These are phyloP conservation scores for Halichoeres trimaculatus DNA, from an alignment of 2,113 vertebrate genomes.

Conservation along the genomic window DNA sequence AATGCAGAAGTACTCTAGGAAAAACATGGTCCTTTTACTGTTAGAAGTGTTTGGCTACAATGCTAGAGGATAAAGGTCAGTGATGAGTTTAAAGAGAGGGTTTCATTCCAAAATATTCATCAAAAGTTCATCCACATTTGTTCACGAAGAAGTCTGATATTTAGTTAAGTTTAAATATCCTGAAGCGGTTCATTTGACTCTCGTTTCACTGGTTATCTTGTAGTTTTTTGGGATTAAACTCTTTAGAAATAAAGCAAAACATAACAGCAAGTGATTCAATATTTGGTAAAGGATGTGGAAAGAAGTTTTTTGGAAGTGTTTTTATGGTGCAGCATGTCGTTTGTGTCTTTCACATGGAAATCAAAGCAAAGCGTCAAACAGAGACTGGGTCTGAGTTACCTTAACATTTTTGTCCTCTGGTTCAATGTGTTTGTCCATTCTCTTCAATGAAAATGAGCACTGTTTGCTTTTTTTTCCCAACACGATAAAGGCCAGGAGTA, in stretches of 20 bases:
- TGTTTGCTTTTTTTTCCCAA: background rate
- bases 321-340: conserved; percentile 58
- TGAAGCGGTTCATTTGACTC: background rate
- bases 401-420: conserved; percentile 36
- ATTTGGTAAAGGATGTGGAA: conserved; percentile 15
- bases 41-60: conserved; percentile 25
- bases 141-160: background rate
- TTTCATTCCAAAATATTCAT: conserved; percentile 34
- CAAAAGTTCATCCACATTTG: too few species aligned
- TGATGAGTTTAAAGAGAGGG: conserved; percentile 36
- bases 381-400: conserved; percentile 10
- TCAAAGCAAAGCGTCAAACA: conserved; percentile 9
- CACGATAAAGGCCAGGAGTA: conserved; percentile 22
- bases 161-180: conserved; percentile 3
- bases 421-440: conserved; percentile 29
- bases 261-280: conserved; percentile 22
- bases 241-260: background rate
- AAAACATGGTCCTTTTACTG: conserved; percentile 44
- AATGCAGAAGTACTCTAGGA: conserved; percentile 55
- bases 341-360: conserved; percentile 43
- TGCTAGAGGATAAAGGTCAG: conserved; percentile 43
- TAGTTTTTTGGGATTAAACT: conserved; percentile 29
- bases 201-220: background rate
- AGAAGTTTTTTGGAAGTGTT: conserved; percentile 42
- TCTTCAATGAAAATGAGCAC: conserved; percentile 25